Percentiles rank a stretch among this genome's conserved stretches.
These are phyloP conservation scores for Drosophila kurseongensis DNA, from an alignment of 1,140 invertebrate species.

Conservation along the genomic window DNA sequence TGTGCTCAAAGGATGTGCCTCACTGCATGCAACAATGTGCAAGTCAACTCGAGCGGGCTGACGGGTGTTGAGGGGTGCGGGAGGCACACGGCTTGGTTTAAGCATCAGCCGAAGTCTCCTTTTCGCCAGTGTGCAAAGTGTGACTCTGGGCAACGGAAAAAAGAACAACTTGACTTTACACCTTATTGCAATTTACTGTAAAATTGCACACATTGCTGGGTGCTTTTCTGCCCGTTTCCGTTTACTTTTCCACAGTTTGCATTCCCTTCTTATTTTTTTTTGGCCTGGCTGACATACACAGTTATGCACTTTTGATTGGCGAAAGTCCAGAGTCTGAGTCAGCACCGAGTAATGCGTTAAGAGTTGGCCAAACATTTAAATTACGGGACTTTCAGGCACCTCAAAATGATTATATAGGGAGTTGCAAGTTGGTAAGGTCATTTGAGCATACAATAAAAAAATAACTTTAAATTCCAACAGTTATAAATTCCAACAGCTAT, in stretches of 20 bases:
- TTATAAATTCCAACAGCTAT: too few species aligned
- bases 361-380: constrained; percentile 45
- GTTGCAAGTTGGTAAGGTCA: background rate
- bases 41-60: constrained; percentile 63
- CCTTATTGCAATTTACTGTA: constrained; percentile 78
- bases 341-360: constrained; percentile 46
- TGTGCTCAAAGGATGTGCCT: constrained; percentile 71
- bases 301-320: constrained; percentile 63
- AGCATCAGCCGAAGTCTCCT: constrained; percentile 20
- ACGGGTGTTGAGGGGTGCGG: constrained; percentile 8
- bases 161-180: constrained; percentile 71
- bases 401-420: background rate
- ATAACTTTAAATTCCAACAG: too few species aligned
- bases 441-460: too few species aligned
- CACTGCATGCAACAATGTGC: constrained; percentile 74
- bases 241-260: constrained; percentile 41
- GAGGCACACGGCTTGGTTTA: constrained; percentile 14
- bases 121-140: constrained; percentile 22
- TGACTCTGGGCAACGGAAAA: constrained; percentile 24
- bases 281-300: constrained; percentile 35
- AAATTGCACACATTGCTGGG: constrained; percentile 65
- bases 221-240: constrained; percentile 18
- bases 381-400: constrained; percentile 4
- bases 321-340: constrained; percentile 23
- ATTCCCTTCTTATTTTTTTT: constrained; percentile 17